Evolutionary conservation across 2,888 invertebrate genomes (phyloP), one percentile per base, ranked within the genome.

Genomic region (Cantharis flavilabris): DNA sequence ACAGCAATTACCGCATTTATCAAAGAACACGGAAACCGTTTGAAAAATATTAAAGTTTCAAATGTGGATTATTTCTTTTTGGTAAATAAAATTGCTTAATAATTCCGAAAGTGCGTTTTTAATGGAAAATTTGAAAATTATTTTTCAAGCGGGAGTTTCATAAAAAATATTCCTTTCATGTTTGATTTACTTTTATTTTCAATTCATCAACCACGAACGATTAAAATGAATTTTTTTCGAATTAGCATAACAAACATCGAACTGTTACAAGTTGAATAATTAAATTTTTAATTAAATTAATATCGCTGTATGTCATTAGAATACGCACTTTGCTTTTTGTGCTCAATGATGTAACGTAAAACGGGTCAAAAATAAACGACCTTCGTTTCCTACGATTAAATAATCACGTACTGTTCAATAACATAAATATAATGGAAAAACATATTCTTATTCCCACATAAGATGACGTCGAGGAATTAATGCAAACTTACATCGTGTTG

Each of bases 321-420:
- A 26, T 67, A 67, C 65, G 65, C 65, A 67, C 65, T 67, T 67
- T 67, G 20, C 20, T 20, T 23, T 49, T 49, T 49, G 16, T 23
- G 65, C 26, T 67, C 65, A 67, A 14, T 67, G 65, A 67, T 67
- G 65, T 67, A 67, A 67, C 26, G 26, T 23, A 67, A 67, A 20
- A 77, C 62, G 18, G 69, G 71, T 76, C 71, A 70, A 71, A 73
- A 77, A 77, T 77, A 77, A 77, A 77, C 28, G 70, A 69, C 76
- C 76, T 77, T 77, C 73, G 26, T 62, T 65, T 23, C 65, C 65
- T 67, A 67, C 65, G 65, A 67, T 67, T 67, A 67, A 67, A 67
- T 67, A 67, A 67, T 67, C 65, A 23, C 26, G 26, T 67, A 18
- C 13, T 67, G 65, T 67, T 23, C 65, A 67, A 67, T 67, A 67